Conservation (phyloP, 2,888 invertebrate species). For the Pheosia gnoma region DNA sequence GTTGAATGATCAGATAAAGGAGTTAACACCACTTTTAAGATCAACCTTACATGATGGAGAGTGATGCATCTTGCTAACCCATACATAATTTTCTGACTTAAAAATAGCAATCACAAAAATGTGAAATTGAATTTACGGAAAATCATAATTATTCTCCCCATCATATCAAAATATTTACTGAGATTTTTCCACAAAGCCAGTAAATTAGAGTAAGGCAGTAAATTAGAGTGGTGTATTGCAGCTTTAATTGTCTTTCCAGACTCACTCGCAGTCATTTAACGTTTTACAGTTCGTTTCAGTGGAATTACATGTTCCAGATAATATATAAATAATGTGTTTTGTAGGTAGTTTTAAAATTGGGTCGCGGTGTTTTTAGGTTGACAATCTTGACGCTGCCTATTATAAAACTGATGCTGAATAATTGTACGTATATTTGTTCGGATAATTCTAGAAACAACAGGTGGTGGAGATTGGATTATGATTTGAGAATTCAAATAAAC, state of each 20-base stretch:
- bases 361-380: constrained; percentile 36
- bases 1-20: background rate
- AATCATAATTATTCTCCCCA: too few species aligned
- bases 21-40: background rate
- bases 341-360: constrained; percentile 32
- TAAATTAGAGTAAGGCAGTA: background rate
- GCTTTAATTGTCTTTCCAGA: background rate
- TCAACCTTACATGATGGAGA: background rate
- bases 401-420: constrained; percentile 37
- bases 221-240: background rate
- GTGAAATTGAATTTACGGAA: too few species aligned
- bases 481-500: too few species aligned
- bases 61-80: background rate
- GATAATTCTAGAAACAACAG: constrained; percentile 26
- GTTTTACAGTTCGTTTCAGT: constrained; percentile 19
- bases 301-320: constrained; percentile 40
- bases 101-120: too few species aligned
- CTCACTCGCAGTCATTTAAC: background rate
- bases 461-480: constrained; percentile 7
- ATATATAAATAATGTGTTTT: constrained; percentile 42
- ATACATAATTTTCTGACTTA: background rate
- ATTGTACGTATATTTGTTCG: constrained; percentile 38
- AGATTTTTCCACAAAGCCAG: background rate
- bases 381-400: constrained; percentile 39
- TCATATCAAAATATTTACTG: too few species aligned